Conservation (phyloP, 2,888 invertebrate species). For the Hipparchia semele region DNA sequence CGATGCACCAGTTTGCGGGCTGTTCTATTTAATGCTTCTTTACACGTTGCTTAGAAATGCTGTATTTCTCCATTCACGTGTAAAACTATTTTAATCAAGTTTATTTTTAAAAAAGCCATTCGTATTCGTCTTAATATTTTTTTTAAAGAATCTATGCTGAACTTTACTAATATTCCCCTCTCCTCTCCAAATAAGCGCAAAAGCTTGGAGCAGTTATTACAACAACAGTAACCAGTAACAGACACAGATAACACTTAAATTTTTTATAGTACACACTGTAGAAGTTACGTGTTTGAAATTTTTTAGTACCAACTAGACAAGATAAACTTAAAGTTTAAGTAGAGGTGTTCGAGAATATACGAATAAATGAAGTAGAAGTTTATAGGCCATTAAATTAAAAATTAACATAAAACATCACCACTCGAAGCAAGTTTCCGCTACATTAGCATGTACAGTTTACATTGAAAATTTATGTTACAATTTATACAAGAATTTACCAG, state of each 20-base stretch:
- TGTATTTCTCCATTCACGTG: not conserved
- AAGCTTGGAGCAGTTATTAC: no score
- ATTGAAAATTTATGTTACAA: slow-evolving; percentile 20
- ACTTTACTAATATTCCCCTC: no score
- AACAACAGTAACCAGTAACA: no score
- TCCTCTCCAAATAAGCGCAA: no score
- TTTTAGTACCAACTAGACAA: not conserved
- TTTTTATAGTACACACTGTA: not conserved
- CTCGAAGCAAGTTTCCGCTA: slow-evolving; percentile 21
- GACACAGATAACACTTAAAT: no score
- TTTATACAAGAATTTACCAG: not conserved
- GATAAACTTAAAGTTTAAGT: not conserved
- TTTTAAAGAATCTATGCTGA: no score
- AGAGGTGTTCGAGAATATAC: not conserved
- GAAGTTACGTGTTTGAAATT: not conserved
- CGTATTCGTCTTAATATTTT: no score
- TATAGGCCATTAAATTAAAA: slow-evolving; percentile 30
- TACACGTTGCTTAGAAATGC: not conserved
- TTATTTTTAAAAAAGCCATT: not conserved
- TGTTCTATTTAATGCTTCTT: slow-evolving; percentile 12
- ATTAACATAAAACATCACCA: slow-evolving; percentile 34
- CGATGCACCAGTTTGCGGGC: slow-evolving; percentile 1
- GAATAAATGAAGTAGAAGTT: slow-evolving; percentile 18
- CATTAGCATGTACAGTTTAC: slow-evolving; percentile 17
- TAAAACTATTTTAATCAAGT: slow-evolving; percentile 14